These are phyloP conservation scores for Diorhabda carinulata DNA, from an alignment of 1,140 invertebrate genomes.

Conservation along the genomic window DNA sequence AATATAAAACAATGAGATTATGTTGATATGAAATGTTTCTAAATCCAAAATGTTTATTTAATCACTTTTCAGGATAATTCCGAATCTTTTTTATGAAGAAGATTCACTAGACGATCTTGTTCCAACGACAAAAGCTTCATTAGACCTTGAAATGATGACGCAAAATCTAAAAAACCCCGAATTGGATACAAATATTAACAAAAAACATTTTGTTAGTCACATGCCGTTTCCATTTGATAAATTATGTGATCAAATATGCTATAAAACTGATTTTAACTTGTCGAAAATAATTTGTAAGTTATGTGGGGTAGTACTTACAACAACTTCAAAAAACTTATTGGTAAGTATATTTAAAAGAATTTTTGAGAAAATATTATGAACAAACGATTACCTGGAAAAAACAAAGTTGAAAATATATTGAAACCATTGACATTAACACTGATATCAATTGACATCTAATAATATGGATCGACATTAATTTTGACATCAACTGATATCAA, in stretches of 20 bases:
- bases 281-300: conserved; percentile 54
- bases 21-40: too few relatives aligned
- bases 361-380: too few relatives aligned
- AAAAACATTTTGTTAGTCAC: conserved; percentile 38
- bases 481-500: too few relatives aligned
- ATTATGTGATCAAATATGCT: conserved; percentile 16
- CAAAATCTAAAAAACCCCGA: conserved; percentile 29
- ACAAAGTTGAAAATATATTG: too few relatives aligned
- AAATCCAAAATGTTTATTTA: too few relatives aligned
- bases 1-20: too few relatives aligned
- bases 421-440: too few relatives aligned
- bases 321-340: conserved; percentile 59
- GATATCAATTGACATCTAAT: too few relatives aligned
- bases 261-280: conserved; percentile 44
- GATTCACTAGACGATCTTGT: conserved; percentile 47
- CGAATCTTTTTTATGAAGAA: conserved; percentile 48
- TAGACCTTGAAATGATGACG: conserved; percentile 46
- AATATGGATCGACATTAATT: too few relatives aligned
- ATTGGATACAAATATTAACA: conserved; percentile 31
- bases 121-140: conserved; percentile 47
- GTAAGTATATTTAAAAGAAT: conserved; percentile 50
- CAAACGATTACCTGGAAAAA: too few relatives aligned
- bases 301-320: conserved; percentile 51
- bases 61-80: conserved; percentile 49
- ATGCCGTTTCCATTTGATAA: conserved; percentile 44